Conservation (phyloP, 2,113 vertebrate genomes). For the Ochotona curzoniae region DNA sequence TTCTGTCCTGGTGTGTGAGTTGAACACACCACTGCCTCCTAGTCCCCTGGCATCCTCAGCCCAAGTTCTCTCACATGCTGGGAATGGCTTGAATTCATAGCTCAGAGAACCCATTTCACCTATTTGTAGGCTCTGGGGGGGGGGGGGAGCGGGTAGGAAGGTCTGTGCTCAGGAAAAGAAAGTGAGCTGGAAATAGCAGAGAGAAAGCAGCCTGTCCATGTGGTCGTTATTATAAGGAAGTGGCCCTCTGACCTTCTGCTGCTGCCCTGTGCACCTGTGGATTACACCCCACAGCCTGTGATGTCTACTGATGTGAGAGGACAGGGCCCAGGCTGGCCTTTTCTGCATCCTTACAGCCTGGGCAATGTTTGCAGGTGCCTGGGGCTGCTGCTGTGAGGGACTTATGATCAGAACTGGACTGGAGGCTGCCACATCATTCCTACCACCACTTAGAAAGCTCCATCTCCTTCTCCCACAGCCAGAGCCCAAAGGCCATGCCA, state of each 20-base stretch:
- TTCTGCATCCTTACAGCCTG: neutral
- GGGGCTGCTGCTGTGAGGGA: neutral
- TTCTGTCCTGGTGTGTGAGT: neutral
- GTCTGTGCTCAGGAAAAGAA: neutral
- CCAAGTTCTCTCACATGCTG: fast-evolving
- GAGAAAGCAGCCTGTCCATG: fast-evolving
- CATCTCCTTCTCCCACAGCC: neutral
- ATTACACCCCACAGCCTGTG: too few species aligned
- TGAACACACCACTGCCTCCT: neutral
- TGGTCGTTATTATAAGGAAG: neutral
- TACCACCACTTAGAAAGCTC: neutral
- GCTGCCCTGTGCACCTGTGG: fast-evolving
- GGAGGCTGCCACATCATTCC: neutral
- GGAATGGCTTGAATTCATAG: neutral
- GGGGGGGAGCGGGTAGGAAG: too few species aligned
- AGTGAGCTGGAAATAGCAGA: too few species aligned
- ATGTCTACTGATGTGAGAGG: too few species aligned
- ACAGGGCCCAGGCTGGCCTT: too few species aligned
- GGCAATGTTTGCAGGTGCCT: neutral
- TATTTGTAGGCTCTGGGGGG: neutral
- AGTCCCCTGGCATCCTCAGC: neutral
- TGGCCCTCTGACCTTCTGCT: neutral
- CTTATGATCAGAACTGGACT: neutral
- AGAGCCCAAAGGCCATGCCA: neutral
- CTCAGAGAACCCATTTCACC: neutral